Percentiles rank a stretch among this genome's conserved stretches.
phyloP scores from a whole-genome alignment of 2,113 vertebrate species.

The Nettapus auritus region DNA sequence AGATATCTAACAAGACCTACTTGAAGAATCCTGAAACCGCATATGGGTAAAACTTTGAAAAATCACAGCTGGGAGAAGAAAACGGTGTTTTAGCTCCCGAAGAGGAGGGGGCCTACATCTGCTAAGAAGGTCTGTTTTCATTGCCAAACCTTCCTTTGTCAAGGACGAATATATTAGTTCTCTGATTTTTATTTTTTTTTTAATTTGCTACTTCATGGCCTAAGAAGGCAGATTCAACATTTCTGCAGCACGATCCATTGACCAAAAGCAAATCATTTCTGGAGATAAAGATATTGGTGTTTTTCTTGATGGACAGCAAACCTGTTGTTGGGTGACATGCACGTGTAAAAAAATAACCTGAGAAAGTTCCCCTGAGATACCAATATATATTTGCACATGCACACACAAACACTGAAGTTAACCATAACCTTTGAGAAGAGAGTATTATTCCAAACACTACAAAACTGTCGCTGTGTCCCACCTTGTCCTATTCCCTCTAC shows the following conservation, averaged over 20 bases:
- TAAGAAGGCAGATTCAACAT: neutral
- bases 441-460: neutral
- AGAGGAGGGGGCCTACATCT: neutral
- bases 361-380: neutral
- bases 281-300: neutral
- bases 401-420: neutral
- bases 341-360: neutral
- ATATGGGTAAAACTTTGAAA: neutral
- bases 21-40: conserved; percentile 10
- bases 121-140: neutral
- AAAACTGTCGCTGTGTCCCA: neutral
- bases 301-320: neutral
- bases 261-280: neutral
- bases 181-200: neutral
- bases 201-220: neutral
- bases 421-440: neutral
- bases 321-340: neutral
- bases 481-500: neutral
- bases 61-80: neutral
- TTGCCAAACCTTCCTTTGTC: neutral
- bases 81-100: neutral
- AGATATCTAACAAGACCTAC: neutral
- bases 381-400: neutral
- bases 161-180: neutral
- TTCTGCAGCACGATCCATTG: neutral